Conservation (phyloP, 2,888 invertebrate species). For the Acanthococcus lagerstroemiae region DNA sequence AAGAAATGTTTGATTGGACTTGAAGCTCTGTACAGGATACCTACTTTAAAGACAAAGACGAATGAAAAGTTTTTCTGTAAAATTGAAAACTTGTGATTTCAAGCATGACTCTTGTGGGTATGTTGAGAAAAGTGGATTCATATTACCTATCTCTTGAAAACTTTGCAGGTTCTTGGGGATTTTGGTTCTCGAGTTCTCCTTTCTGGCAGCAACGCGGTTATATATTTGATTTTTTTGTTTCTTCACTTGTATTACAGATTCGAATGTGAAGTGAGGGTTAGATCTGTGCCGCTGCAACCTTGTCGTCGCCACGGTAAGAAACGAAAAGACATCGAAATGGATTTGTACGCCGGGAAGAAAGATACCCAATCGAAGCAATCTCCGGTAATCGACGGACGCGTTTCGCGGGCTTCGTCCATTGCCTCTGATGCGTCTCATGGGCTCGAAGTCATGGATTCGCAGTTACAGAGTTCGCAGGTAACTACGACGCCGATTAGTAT, state of each 20-base stretch:
- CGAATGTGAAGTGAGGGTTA: constrained; percentile 74
- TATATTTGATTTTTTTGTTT: constrained; percentile 23
- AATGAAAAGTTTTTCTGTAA: too few relatives aligned
- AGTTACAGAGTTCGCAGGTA: constrained; percentile 73
- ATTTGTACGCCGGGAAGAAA: constrained; percentile 38
- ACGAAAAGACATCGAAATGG: constrained; percentile 59
- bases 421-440: constrained; percentile 57
- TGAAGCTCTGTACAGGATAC: too few relatives aligned
- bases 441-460: constrained; percentile 44
- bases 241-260: constrained; percentile 51
- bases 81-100: too few relatives aligned
- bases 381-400: not conserved
- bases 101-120: too few relatives aligned
- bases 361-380: not conserved
- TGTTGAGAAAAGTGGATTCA: too few relatives aligned
- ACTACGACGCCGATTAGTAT: not conserved
- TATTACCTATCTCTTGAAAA: too few relatives aligned
- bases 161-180: too few relatives aligned
- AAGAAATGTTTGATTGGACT: too few relatives aligned
- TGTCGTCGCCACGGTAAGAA: constrained; percentile 68
- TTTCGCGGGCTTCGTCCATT: not conserved
- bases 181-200: too few relatives aligned
- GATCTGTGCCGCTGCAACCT: constrained; percentile 73
- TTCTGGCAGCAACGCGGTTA: too few relatives aligned
- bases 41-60: too few relatives aligned